Base-by-base conservation (phyloP, 2,113 vertebrate genomes). In the Trichechus manatus region DNA sequence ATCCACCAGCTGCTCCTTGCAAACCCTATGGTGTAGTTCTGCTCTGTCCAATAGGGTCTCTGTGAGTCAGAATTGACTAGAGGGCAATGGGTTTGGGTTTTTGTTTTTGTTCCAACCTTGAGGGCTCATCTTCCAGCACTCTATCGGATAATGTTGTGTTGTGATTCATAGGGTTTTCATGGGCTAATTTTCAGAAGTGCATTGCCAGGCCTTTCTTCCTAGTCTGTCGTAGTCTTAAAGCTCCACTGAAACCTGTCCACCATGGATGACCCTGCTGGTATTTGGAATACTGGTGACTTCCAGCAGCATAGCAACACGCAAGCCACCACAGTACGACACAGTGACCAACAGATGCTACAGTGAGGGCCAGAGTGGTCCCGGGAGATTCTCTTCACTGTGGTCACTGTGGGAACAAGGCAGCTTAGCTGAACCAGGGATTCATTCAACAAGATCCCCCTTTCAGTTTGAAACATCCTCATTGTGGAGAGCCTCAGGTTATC, bases 291-390 rank as follows among this genome's bases (percentile, higher is more conserved):
- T 11, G 22, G 22, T 74, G 63, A 20, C n/a, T 36, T 72, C 72
- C 72, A 42, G 72, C 59, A 22, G 25, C 68, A 5, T 29, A 20
- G n/a, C 14, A 22, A 22, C 70, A 72, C 19, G 20, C 72, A 39
- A 22, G n/a, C 36, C 72, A 23, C 19, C 20, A 39, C 2, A 74
- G 36, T 36, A 42, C 2, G 19, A 9, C 72, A 22, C 36, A 4
- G 36, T 39, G 36, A 31, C 36, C 8, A 8, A 23, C 36, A 10
- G 68, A 33, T 72, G 68, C 5, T n/a, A 7, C 68, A 61, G 19
- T 20, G 0, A 25, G 33, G 6, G 15, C 29, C 81, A 25, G 20
- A 13, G 64, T 5, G 36, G 72, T n/a, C 39, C 10, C 15, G 0
- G 0, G 39, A 2, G 33, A 61, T 23, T 87, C 17, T 83, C 93